Conservation (phyloP, 2,797 vertebrate species). For the Channa striata region DNA sequence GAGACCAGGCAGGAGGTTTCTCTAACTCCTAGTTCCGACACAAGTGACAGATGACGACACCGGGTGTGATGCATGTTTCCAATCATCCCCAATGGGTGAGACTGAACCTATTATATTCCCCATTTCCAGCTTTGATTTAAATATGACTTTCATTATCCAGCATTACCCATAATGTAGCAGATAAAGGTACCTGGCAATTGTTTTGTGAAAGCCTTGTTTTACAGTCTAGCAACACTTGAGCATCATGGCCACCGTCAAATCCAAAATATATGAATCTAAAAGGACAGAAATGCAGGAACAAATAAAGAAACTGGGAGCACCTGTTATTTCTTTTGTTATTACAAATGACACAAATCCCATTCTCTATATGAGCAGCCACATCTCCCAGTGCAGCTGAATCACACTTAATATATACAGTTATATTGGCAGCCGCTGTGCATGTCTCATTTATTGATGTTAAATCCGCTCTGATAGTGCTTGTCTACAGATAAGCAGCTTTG, state of each 20-base stretch:
- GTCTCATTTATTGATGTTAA: slow-evolving; percentile 48
- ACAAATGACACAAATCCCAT: neutral
- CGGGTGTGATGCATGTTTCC: slow-evolving; percentile 30
- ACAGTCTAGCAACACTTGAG: no score
- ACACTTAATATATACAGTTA: slow-evolving; percentile 16
- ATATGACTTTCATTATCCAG: slow-evolving; percentile 33
- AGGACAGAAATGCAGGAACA: neutral
- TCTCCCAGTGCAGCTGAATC: slow-evolving; percentile 10
- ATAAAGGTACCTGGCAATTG: neutral
- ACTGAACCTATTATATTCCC: slow-evolving; percentile 19
- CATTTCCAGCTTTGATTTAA: slow-evolving; percentile 8
- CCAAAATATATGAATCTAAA: no score
- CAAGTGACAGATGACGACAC: slow-evolving; percentile 38
- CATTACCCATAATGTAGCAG: slow-evolving; percentile 26
- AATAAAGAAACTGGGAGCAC: neutral
- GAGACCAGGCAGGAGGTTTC: slow-evolving; percentile 32
- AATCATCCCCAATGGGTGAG: slow-evolving; percentile 17
- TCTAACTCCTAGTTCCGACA: slow-evolving; percentile 40
- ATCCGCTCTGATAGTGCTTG: slow-evolving; percentile 32
- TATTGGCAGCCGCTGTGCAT: slow-evolving; percentile 17
- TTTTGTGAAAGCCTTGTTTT: no score
- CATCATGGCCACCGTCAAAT: no score
- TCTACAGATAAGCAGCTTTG: slow-evolving; percentile 45
- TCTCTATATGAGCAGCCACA: slow-evolving; percentile 1
- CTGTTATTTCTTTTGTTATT: slow-evolving; percentile 19